phyloP scores from a whole-genome alignment of 2,797 vertebrate genomes.

The Pterois miles region DNA sequence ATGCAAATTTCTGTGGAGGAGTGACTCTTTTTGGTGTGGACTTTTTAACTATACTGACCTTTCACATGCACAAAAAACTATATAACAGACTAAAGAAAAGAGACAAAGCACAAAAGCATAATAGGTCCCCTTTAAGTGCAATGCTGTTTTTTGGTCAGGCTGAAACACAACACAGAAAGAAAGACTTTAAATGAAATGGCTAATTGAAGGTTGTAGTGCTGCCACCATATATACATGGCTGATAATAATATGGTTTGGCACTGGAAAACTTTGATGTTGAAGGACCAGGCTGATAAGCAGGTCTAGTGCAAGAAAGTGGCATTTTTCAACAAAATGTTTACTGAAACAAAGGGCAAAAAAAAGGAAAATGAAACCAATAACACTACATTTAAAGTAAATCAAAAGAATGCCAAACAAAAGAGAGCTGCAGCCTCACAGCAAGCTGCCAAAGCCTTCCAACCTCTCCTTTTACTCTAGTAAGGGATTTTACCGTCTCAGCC shows the following conservation, averaged over 20 bases:
- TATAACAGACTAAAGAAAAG: no score
- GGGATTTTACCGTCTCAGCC: neutral
- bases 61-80: no score
- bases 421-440: neutral
- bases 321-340: neutral
- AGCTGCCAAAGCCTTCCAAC: neutral
- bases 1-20: no score
- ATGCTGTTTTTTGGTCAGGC: no score
- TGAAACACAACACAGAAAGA: neutral
- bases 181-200: neutral
- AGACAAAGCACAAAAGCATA: no score
- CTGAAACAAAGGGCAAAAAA: neutral
- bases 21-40: no score
- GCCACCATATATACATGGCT: neutral
- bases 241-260: neutral
- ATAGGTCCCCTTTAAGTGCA: no score
- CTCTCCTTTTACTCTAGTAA: neutral
- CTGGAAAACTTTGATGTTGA: neutral
- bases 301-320: neutral
- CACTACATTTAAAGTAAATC: neutral
- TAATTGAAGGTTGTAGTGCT: neutral
- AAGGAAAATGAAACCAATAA: neutral
- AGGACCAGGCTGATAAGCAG: neutral
- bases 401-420: neutral
- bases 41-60: no score